phyloP scores from a whole-genome alignment of 2,888 invertebrate species.

The Lysandra bellargus region DNA sequence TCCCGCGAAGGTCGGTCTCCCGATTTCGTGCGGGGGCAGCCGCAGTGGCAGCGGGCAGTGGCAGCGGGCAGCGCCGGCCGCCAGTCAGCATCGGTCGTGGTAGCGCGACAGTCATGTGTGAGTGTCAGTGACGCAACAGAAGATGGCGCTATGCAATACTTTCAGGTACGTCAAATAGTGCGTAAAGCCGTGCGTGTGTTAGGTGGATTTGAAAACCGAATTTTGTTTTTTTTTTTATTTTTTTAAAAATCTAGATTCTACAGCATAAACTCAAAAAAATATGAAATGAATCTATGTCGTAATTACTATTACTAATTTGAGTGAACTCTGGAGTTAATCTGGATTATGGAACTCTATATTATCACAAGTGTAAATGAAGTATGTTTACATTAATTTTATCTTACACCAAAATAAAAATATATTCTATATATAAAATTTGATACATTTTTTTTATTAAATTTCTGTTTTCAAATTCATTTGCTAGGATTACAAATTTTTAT shows the following conservation, averaged over 20 bases:
- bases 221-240: neutral
- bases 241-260: no score
- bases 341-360: no score
- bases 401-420: neutral
- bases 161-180: conserved; percentile 50
- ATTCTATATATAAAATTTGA: no score
- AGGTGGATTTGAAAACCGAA: neutral
- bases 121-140: conserved; percentile 43
- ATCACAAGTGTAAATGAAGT: no score
- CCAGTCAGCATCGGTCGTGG: conserved; percentile 44
- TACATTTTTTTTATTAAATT: no score
- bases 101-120: conserved; percentile 44
- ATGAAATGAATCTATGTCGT: no score
- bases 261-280: no score
- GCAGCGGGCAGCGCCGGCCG: neutral
- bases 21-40: conserved; percentile 45
- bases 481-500: no score
- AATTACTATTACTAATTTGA: no score
- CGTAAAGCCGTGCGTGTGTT: conserved; percentile 34
- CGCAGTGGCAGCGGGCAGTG: neutral
- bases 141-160: conserved; percentile 50
- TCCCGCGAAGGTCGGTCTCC: conserved; percentile 32
- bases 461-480: no score
- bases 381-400: neutral
- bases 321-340: no score